These are phyloP conservation scores for Trachemys scripta DNA, from an alignment of 2,113 vertebrate species.

Conservation along the genomic window DNA sequence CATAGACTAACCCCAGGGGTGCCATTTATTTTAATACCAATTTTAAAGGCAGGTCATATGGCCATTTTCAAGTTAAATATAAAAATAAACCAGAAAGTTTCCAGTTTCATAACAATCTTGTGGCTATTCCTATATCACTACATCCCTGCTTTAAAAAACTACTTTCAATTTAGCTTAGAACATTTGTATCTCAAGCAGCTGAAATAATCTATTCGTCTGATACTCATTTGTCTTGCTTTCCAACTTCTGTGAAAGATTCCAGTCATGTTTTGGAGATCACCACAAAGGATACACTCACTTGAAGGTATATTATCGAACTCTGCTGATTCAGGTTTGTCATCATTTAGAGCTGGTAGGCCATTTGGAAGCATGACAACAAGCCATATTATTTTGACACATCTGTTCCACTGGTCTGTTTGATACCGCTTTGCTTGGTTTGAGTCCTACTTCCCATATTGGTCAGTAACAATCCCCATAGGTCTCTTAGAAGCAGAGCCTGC, in stretches of 20 bases:
- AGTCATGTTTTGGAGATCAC: neutral
- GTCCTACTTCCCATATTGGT: neutral
- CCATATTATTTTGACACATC: neutral
- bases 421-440: neutral
- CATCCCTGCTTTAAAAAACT: neutral
- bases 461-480: neutral
- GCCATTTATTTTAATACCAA: neutral
- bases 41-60: neutral
- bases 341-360: rapidly evolving
- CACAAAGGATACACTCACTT: neutral
- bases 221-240: neutral
- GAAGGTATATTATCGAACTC: neutral
- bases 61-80: neutral
- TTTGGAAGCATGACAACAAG: neutral
- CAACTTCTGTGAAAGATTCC: neutral
- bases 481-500: neutral
- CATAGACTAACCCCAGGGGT: neutral
- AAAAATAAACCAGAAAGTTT: neutral
- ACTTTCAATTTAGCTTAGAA: neutral
- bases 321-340: neutral
- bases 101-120: rapidly evolving
- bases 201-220: neutral
- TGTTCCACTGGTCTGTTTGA: rapidly evolving
- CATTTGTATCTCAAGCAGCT: neutral
- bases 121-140: neutral